A percentile compares a stretch with the other conserved stretches of the same genome.
Conservation (phyloP, 2,888 invertebrate species). For the Drosophila birchii region DNA sequence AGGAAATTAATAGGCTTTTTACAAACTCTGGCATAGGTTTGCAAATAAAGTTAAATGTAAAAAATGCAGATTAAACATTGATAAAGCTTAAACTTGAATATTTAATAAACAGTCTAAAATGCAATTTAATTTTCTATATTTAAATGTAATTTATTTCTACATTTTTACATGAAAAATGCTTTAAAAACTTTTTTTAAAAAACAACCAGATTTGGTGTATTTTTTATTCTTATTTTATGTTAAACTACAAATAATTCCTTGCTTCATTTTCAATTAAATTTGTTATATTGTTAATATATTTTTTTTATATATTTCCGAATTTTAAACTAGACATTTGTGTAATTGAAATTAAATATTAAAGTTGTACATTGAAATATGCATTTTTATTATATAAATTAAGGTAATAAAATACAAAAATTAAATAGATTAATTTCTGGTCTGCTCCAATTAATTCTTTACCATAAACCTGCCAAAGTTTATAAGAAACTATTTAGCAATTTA, state of each 20-base stretch:
- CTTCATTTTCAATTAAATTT: not conserved
- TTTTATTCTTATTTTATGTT: not conserved
- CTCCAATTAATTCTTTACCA: too few relatives aligned
- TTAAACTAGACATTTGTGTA: not conserved
- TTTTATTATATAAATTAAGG: not conserved
- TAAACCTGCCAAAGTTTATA: not conserved
- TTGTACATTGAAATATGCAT: too few relatives aligned
- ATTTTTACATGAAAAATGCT: not conserved
- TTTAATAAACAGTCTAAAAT: not conserved
- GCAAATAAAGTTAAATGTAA: not conserved
- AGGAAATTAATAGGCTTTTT: not conserved
- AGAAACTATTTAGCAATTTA: not conserved
- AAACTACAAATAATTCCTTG: not conserved
- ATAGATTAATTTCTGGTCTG: too few relatives aligned
- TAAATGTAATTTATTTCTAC: not conserved
- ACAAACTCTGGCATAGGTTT: not conserved
- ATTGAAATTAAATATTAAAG: not conserved
- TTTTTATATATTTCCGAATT: not conserved
- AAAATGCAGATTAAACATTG: not conserved
- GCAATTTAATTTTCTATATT: not conserved
- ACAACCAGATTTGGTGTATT: not conserved
- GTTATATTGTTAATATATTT: not conserved
- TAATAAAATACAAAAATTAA: not conserved
- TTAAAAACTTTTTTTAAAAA: not conserved
- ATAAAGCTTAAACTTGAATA: not conserved